phyloP scores from a whole-genome alignment of 2,113 vertebrate genomes.

The Arenaria interpres region DNA sequence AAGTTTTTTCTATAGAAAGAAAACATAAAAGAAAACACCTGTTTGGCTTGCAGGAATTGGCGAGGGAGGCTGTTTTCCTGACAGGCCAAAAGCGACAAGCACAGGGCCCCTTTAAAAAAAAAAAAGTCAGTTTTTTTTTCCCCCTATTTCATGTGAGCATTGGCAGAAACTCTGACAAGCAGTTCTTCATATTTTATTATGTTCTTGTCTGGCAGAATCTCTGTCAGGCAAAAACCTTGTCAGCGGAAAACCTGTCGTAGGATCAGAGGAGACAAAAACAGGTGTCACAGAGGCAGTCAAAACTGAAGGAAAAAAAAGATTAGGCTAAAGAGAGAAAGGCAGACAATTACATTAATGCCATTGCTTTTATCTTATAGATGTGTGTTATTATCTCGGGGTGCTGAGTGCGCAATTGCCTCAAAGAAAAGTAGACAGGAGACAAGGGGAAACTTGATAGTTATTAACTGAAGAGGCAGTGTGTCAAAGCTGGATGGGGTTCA shows the following conservation, averaged over 20 bases:
- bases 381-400: slow-evolving; percentile 87
- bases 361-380: slow-evolving; percentile 91
- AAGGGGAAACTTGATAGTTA: slow-evolving; percentile 87
- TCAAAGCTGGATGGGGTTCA: slow-evolving; percentile 87
- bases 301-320: slow-evolving; percentile 85
- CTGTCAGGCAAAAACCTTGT: slow-evolving; percentile 93
- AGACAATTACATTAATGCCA: slow-evolving; percentile 91
- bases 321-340: slow-evolving; percentile 87
- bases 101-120: slow-evolving; percentile 78
- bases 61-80: slow-evolving; percentile 46
- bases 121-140: slow-evolving; percentile 79
- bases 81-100: slow-evolving; percentile 75
- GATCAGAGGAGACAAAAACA: slow-evolving; percentile 91
- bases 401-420: slow-evolving; percentile 89
- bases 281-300: slow-evolving; percentile 94
- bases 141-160: slow-evolving; percentile 81
- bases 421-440: slow-evolving; percentile 85
- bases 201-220: slow-evolving; percentile 90
- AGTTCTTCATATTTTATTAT: slow-evolving; percentile 98
- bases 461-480: slow-evolving; percentile 85
- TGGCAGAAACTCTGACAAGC: slow-evolving; percentile 95
- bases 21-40: slow-evolving; percentile 85
- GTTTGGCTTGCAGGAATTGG: slow-evolving; percentile 80
- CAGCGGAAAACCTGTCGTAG: slow-evolving; percentile 88
- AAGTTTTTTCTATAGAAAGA: not conserved